Evolutionary conservation across 1,140 invertebrate species (phyloP).

Genomic region (Pteromalus puparum): DNA sequence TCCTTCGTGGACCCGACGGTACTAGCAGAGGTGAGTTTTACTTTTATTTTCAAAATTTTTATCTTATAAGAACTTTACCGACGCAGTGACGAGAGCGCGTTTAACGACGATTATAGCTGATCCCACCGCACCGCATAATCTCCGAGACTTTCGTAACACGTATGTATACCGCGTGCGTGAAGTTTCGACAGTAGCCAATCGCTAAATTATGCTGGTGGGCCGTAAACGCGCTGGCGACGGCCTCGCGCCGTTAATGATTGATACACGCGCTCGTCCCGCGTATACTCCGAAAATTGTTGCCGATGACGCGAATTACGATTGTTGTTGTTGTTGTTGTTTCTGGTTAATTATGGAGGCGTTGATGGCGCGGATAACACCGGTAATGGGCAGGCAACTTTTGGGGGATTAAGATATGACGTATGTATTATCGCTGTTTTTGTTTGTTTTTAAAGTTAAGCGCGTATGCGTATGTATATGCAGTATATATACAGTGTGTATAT

Average conservation of each 20-base stretch:
- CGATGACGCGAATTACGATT: neutral
- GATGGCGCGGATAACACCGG: neutral
- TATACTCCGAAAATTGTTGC: slow-evolving; percentile 5
- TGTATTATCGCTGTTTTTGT: neutral
- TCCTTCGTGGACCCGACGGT: slow-evolving; percentile 97
- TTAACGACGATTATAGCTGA: neutral
- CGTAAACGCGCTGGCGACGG: neutral
- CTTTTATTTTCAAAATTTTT: neutral
- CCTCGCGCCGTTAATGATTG: slow-evolving; percentile 27
- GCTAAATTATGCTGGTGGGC: neutral
- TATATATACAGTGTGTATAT: no score
- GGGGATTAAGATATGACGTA: neutral
- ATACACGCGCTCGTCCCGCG: neutral
- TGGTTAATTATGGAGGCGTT: slow-evolving; percentile 21
- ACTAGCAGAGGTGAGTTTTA: slow-evolving; percentile 93
- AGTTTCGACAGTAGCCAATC: neutral
- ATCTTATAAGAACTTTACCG: neutral
- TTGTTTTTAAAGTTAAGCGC: neutral
- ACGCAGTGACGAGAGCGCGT: neutral
- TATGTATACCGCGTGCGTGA: neutral
- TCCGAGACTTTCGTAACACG: neutral
- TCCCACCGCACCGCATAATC: neutral
- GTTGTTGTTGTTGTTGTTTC: neutral
- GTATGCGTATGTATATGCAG: neutral
- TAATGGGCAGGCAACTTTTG: neutral